These are phyloP conservation scores for Lacanobia wlatinum DNA, from an alignment of 2,888 invertebrate genomes.

Conservation along the genomic window DNA sequence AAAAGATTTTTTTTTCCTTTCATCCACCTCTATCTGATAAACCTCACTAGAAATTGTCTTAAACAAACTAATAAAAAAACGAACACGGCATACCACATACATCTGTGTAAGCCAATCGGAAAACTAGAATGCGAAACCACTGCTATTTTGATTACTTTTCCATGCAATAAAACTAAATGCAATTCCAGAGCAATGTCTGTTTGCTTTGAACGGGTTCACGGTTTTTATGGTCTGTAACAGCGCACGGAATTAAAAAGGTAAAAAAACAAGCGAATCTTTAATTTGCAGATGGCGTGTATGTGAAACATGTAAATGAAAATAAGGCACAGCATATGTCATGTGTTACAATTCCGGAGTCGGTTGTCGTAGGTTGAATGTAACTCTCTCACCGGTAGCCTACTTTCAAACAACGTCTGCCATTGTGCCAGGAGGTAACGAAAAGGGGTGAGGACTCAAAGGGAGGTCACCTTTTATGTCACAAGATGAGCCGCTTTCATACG, in stretches of 20 bases:
- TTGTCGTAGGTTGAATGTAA: constrained; percentile 63
- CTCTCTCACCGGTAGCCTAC: constrained; percentile 77
- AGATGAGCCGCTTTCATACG: constrained; percentile 57
- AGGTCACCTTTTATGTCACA: constrained; percentile 78
- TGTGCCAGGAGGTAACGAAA: constrained; percentile 56
- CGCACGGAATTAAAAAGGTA: constrained; percentile 12
- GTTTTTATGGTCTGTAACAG: constrained; percentile 13
- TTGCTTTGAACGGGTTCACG: constrained; percentile 3
- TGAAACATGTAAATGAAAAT: constrained; percentile 19
- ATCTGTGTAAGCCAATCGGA: constrained; percentile 19
- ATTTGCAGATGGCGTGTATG: constrained; percentile 26
- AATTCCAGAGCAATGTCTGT: constrained; percentile 24
- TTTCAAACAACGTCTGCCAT: constrained; percentile 70
- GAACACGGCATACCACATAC: neutral
- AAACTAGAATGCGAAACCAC: constrained; percentile 15
- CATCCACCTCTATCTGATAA: neutral
- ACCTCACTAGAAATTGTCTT: neutral
- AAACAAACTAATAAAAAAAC: constrained; percentile 4
- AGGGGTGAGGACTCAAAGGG: constrained; percentile 68
- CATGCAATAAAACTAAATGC: constrained; percentile 22
- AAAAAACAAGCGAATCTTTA: constrained; percentile 16
- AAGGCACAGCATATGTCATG: constrained; percentile 36
- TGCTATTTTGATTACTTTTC: constrained; percentile 45
- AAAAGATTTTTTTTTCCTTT: neutral
- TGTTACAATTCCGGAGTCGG: constrained; percentile 49